Percentiles rank a stretch among this genome's conserved stretches.
Conservation (phyloP, 2,888 invertebrate genomes). For the Phengaris alcon region DNA sequence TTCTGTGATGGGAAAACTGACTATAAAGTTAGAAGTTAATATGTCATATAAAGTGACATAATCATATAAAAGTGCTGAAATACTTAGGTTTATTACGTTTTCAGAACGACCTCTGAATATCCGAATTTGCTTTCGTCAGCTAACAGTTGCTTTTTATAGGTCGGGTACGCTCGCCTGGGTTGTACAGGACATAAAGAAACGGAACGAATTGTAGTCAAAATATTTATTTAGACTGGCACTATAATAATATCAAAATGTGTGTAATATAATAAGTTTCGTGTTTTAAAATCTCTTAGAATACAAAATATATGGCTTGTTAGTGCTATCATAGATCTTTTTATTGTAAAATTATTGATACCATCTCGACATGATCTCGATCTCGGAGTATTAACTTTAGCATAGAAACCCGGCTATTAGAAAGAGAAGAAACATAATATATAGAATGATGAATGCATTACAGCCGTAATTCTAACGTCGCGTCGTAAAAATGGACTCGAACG, state of each 20-base stretch:
- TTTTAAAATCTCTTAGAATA: no score
- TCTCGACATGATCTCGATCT: no score
- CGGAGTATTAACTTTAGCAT: no score
- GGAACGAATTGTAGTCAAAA: background rate
- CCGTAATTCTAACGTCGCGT: no score
- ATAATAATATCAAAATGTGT: background rate
- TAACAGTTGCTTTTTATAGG: constrained; percentile 36
- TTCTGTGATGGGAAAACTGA: background rate
- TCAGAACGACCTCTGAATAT: constrained; percentile 57
- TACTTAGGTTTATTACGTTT: constrained; percentile 29
- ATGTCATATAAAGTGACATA: constrained; percentile 12
- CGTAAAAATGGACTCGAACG: no score
- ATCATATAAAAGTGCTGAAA: constrained; percentile 26
- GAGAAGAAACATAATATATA: no score
- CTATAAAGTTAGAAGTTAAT: constrained; percentile 4
- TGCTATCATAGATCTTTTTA: no score
- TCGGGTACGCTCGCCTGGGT: background rate
- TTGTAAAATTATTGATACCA: no score
- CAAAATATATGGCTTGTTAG: no score
- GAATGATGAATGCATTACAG: no score
- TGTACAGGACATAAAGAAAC: background rate
- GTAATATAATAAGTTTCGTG: background rate
- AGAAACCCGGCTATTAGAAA: no score
- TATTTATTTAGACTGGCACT: background rate
- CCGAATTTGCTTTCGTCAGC: constrained; percentile 64